Percentiles rank a stretch among this genome's conserved stretches.
Evolutionary conservation across 2,888 invertebrate species (phyloP).

Genomic region (Mythimna albipuncta): DNA sequence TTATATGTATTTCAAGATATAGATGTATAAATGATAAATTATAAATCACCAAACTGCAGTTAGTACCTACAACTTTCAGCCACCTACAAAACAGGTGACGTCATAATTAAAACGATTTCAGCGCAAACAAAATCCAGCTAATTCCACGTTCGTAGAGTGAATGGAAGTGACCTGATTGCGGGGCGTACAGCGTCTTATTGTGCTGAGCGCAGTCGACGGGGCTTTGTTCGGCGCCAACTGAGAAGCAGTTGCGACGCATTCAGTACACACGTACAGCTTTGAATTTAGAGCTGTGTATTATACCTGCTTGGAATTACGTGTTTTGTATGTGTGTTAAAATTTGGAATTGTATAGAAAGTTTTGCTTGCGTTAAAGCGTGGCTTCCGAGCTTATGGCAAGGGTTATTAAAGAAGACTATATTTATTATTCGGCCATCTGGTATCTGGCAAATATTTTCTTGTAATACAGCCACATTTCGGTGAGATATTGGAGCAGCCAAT

Average conservation of each 20-base stretch:
- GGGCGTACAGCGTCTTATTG: conserved; percentile 59
- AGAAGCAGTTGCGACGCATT: conserved; percentile 56
- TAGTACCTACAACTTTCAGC: not conserved
- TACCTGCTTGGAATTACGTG: conserved; percentile 38
- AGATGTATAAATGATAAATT: not conserved
- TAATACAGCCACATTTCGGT: not conserved
- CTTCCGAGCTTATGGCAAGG: not conserved
- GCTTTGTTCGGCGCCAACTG: conserved; percentile 54
- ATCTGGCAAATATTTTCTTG: conserved; percentile 1
- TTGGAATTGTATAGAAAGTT: conserved; percentile 33
- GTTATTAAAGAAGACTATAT: not conserved
- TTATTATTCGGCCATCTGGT: not conserved
- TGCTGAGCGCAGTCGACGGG: conserved; percentile 54
- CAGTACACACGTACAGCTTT: conserved; percentile 48
- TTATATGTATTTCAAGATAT: too few relatives aligned
- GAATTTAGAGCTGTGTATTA: conserved; percentile 53
- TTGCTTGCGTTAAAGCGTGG: not conserved
- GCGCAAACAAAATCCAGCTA: conserved; percentile 54
- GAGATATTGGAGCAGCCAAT: too few relatives aligned
- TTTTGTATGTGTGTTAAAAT: conserved; percentile 21
- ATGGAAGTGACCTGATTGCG: conserved; percentile 64
- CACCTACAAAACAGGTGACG: not conserved
- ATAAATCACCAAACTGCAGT: too few relatives aligned
- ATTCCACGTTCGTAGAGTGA: conserved; percentile 53
- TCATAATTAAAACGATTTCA: conserved; percentile 18